These are phyloP conservation scores for Pao palembangensis DNA, from an alignment of 2,113 vertebrate species.

Conservation along the genomic window DNA sequence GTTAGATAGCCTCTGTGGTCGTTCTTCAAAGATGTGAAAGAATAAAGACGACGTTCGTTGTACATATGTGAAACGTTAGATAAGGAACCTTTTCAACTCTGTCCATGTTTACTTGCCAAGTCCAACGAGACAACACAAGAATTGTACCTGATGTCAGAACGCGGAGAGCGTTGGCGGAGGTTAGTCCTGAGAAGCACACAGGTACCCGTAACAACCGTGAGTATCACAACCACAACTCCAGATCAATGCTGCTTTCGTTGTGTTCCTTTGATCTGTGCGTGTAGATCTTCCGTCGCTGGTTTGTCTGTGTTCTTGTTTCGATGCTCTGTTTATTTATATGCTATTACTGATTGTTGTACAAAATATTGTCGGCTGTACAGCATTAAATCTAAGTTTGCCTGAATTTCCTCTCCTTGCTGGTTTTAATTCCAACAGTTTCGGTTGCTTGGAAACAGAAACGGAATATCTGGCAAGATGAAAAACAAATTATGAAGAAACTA, in stretches of 20 bases:
- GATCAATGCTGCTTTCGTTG: conserved; percentile 58
- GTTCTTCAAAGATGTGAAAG: conserved; percentile 10
- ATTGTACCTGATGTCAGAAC: conserved; percentile 61
- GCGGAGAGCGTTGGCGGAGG: conserved; percentile 36
- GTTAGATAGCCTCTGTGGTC: conserved; percentile 19
- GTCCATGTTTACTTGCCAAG: conserved; percentile 69
- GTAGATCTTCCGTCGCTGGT: conserved; percentile 48
- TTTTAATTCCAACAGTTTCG: conserved; percentile 28
- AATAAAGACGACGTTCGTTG: conserved; percentile 8
- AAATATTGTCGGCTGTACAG: conserved; percentile 50
- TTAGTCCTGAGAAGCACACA: conserved; percentile 65
- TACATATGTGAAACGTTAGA: conserved; percentile 53
- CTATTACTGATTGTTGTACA: conserved; percentile 49
- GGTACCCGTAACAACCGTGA: conserved; percentile 52
- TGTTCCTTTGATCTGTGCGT: conserved; percentile 14
- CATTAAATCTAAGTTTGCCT: conserved; percentile 54
- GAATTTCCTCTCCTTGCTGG: conserved; percentile 35
- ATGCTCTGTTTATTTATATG: conserved; percentile 52
- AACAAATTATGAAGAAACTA: too few species aligned
- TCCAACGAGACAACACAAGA: conserved; percentile 52
- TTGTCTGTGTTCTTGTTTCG: conserved; percentile 38
- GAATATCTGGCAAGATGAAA: too few species aligned
- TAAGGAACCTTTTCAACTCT: conserved; percentile 46
- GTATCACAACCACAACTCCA: conserved; percentile 50
- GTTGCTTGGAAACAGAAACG: not conserved